A percentile compares a stretch with the other conserved stretches of the same genome.
Evolutionary conservation across 1,140 invertebrate genomes (phyloP).

Genomic region (Heliconius nattereri): DNA sequence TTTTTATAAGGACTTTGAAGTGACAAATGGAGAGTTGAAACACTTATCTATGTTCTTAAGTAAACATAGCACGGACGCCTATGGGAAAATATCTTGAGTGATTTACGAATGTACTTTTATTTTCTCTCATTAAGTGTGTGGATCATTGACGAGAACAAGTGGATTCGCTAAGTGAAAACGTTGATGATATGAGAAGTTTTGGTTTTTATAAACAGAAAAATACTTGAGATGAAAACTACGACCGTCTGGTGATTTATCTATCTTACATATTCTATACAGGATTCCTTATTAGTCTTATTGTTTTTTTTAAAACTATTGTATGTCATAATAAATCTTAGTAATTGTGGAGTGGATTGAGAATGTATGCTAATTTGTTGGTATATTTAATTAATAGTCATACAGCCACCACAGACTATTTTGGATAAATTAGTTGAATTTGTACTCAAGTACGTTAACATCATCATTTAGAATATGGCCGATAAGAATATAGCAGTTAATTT

Average conservation of each 20-base stretch:
- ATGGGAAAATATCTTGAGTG: slow-evolving; percentile 10
- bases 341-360: too few species aligned
- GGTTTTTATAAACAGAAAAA: slow-evolving; percentile 1
- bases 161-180: slow-evolving; percentile 1
- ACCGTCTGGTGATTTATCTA: background rate
- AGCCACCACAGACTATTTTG: too few species aligned
- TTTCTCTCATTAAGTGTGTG: background rate
- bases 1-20: slow-evolving; percentile 26
- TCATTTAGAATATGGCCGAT: too few species aligned
- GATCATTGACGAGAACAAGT: slow-evolving; percentile 9
- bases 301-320: background rate
- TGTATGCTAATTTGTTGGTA: too few species aligned
- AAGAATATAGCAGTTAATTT: too few species aligned
- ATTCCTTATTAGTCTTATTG: background rate
- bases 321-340: background rate
- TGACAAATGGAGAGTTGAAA: slow-evolving; percentile 8
- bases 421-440: too few species aligned
- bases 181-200: background rate
- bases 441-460: too few species aligned
- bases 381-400: too few species aligned
- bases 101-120: slow-evolving; percentile 11
- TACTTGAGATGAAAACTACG: background rate
- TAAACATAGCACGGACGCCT: background rate
- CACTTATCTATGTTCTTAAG: slow-evolving; percentile 6
- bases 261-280: background rate